Evolutionary conservation across 2,797 vertebrate genomes (phyloP).

Genomic region (Siniperca undulata): DNA sequence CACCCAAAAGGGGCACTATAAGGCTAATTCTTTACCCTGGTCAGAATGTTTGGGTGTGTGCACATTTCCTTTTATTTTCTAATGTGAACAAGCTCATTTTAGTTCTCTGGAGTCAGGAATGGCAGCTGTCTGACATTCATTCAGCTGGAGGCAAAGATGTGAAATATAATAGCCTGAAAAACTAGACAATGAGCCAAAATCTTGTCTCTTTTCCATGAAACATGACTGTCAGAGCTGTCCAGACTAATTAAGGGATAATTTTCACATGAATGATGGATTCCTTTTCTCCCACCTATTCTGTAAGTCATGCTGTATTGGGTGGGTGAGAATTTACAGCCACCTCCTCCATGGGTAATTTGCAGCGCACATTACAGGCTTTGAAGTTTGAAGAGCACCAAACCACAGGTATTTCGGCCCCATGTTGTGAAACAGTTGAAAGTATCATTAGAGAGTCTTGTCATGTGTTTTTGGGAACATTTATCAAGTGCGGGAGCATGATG

Average conservation of each 20-base stretch:
- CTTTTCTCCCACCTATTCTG: conserved; percentile 28
- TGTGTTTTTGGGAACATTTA: conserved; percentile 50
- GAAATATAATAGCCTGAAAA: conserved; percentile 42
- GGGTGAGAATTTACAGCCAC: conserved; percentile 46
- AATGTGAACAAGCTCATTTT: conserved; percentile 15
- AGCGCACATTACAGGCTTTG: conserved; percentile 28
- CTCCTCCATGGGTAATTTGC: conserved; percentile 49
- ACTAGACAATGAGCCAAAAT: conserved; percentile 16
- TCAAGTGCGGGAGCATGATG: conserved; percentile 37
- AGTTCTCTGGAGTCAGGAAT: conserved; percentile 24
- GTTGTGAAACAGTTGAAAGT: conserved; percentile 48
- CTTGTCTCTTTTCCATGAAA: conserved; percentile 30
- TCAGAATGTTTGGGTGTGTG: conserved; percentile 8
- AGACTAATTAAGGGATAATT: conserved; percentile 47
- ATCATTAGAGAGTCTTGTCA: conserved; percentile 39
- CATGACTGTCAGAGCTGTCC: conserved; percentile 28
- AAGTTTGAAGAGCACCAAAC: conserved; percentile 40
- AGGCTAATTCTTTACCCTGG: background rate
- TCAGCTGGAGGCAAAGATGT: conserved; percentile 23
- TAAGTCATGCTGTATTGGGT: conserved; percentile 13
- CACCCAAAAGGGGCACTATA: background rate
- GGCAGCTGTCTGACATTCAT: conserved; percentile 38
- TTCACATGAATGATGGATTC: conserved; percentile 53
- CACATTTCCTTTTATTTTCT: conserved; percentile 10
- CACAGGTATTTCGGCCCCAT: conserved; percentile 54